Evolutionary conservation across 2,113 vertebrate genomes (phyloP).

Genomic region (Lepisosteus osseus): DNA sequence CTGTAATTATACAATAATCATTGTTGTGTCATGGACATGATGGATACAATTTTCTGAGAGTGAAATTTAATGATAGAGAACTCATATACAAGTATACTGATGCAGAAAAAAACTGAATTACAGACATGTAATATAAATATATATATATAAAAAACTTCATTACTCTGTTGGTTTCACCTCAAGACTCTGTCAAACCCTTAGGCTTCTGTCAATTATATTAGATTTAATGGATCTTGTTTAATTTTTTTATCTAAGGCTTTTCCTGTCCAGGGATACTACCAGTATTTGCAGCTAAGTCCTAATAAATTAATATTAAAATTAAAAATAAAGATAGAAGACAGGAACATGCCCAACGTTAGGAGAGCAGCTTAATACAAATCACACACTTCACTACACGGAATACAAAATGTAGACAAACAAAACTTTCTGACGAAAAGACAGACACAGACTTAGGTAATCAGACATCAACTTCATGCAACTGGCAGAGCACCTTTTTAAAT

Average conservation of each 20-base stretch:
- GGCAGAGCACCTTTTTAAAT: too few relatives aligned
- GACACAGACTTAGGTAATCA: too few relatives aligned
- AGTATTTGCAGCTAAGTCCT: slow-evolving; percentile 11
- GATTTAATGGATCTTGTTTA: slow-evolving; percentile 18
- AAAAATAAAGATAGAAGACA: slow-evolving; percentile 1
- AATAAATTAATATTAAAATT: slow-evolving; percentile 18
- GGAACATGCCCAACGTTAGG: slow-evolving; percentile 16
- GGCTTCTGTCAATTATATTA: slow-evolving; percentile 12
- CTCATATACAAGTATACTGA: too few relatives aligned
- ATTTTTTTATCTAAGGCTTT: slow-evolving; percentile 23
- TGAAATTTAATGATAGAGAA: too few relatives aligned
- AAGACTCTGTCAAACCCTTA: slow-evolving; percentile 6
- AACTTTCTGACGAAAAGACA: too few relatives aligned
- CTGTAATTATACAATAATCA: neutral
- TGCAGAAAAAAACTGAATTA: neutral
- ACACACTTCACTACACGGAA: neutral
- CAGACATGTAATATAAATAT: neutral
- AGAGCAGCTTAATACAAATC: slow-evolving; percentile 2
- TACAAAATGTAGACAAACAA: too few relatives aligned
- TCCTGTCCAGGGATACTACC: neutral
- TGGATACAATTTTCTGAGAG: too few relatives aligned
- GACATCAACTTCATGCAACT: too few relatives aligned
- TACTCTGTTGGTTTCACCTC: slow-evolving; percentile 1
- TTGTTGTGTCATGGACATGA: neutral
- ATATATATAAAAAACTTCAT: slow-evolving; percentile 13